Evolutionary conservation across 1,140 invertebrate genomes (phyloP).

Genomic region (Mactra quadrangularis): DNA sequence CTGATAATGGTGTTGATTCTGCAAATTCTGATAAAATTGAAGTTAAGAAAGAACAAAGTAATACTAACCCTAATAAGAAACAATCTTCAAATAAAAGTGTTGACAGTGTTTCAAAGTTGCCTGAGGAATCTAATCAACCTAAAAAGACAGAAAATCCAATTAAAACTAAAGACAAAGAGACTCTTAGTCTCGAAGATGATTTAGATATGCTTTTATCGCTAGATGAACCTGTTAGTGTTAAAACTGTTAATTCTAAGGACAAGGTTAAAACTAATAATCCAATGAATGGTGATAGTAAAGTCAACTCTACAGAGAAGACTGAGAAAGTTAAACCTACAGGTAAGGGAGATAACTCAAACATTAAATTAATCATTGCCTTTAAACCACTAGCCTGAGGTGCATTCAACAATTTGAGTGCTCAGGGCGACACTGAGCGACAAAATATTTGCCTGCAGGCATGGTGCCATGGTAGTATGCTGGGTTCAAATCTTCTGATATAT

Average conservation of each 20-base stretch:
- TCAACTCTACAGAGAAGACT: background rate
- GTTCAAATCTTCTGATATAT: no score
- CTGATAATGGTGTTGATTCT: background rate
- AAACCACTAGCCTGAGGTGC: background rate
- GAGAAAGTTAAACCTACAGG: background rate
- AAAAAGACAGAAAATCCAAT: background rate
- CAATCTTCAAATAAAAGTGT: background rate
- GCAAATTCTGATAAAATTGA: background rate
- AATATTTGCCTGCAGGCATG: no score
- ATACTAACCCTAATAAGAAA: no score
- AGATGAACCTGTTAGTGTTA: background rate
- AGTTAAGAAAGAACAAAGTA: background rate
- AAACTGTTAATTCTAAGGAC: background rate
- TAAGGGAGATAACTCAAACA: background rate
- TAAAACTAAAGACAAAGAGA: conserved; percentile 12
- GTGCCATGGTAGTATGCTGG: no score
- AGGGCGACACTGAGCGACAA: no score
- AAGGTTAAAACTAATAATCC: background rate
- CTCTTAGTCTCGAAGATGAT: conserved; percentile 13
- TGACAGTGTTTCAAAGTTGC: background rate
- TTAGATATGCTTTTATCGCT: conserved; percentile 26
- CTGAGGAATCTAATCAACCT: background rate
- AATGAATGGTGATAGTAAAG: no score
- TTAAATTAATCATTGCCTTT: background rate
- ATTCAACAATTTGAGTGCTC: no score